Evolutionary conservation across 2,797 vertebrate species (phyloP).

Genomic region (Lepus townsendii): DNA sequence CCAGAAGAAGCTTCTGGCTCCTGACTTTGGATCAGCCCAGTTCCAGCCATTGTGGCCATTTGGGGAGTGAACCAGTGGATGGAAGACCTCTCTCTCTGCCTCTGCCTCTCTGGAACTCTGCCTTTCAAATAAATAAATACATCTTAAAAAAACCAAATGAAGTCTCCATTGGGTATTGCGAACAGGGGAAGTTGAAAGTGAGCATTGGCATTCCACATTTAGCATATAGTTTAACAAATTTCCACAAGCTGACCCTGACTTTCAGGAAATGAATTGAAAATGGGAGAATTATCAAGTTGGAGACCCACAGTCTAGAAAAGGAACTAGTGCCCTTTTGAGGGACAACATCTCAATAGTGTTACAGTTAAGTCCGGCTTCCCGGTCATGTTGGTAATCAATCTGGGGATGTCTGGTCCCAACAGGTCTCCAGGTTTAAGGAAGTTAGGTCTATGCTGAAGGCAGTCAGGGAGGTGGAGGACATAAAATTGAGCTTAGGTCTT

Average conservation of each 20-base stretch:
- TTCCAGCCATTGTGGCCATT: too few species aligned
- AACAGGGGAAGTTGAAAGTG: constrained; percentile 88
- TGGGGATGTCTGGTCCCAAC: neutral
- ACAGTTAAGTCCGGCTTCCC: constrained; percentile 53
- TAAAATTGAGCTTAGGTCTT: constrained; percentile 32
- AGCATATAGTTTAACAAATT: constrained; percentile 89
- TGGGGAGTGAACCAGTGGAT: too few species aligned
- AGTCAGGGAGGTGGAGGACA: constrained; percentile 14
- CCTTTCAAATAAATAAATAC: too few species aligned
- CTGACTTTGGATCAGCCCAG: too few species aligned
- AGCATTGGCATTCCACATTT: constrained; percentile 89
- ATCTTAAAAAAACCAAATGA: neutral
- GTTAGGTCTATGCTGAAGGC: constrained; percentile 77
- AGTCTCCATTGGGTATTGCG: constrained; percentile 80
- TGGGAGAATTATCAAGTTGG: constrained; percentile 79
- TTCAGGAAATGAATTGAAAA: constrained; percentile 76
- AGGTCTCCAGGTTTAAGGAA: constrained; percentile 77
- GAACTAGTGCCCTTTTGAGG: constrained; percentile 70
- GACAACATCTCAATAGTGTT: constrained; percentile 25
- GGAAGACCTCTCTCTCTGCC: too few species aligned
- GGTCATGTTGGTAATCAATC: constrained; percentile 53
- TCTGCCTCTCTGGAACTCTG: too few species aligned
- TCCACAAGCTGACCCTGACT: constrained; percentile 89
- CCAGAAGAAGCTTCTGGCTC: too few species aligned
- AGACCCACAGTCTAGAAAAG: constrained; percentile 82